A percentile compares a stretch with the other conserved stretches of the same genome.
phyloP scores from a whole-genome alignment of 2,888 invertebrate species.

The Muscina levida region DNA sequence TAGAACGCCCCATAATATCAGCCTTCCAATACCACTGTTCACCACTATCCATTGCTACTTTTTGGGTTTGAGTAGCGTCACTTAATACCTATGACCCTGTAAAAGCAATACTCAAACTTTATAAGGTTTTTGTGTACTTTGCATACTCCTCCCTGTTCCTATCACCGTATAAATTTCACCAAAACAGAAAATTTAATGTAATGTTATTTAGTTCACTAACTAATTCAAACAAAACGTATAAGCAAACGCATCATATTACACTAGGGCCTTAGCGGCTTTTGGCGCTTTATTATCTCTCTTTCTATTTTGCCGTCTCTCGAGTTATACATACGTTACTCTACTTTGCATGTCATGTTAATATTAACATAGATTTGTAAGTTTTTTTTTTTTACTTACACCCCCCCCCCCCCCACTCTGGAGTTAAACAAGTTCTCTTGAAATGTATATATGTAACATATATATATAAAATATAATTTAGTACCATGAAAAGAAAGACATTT shows the following conservation, averaged over 20 bases:
- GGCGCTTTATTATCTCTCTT: background rate
- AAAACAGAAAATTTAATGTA: conserved; percentile 58
- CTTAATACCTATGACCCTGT: conserved; percentile 49
- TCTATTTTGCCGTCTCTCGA: background rate
- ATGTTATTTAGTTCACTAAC: conserved; percentile 56
- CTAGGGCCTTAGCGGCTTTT: background rate
- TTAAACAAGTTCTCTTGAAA: background rate
- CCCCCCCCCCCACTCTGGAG: background rate
- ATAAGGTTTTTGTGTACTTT: conserved; percentile 39
- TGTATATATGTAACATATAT: background rate
- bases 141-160: background rate
- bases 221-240: conserved; percentile 7
- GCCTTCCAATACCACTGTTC: background rate
- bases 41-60: background rate
- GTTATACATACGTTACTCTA: too few relatives aligned
- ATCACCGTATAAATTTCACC: conserved; percentile 52
- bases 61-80: background rate
- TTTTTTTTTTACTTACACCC: conserved; percentile 31
- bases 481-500: background rate
- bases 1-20: too few relatives aligned
- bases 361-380: conserved; percentile 54
- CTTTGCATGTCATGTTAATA: conserved; percentile 64
- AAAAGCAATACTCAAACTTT: conserved; percentile 29
- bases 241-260: conserved; percentile 57
- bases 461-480: background rate